Conservation (phyloP, 2,797 vertebrate species). For the Vultur gryphus region DNA sequence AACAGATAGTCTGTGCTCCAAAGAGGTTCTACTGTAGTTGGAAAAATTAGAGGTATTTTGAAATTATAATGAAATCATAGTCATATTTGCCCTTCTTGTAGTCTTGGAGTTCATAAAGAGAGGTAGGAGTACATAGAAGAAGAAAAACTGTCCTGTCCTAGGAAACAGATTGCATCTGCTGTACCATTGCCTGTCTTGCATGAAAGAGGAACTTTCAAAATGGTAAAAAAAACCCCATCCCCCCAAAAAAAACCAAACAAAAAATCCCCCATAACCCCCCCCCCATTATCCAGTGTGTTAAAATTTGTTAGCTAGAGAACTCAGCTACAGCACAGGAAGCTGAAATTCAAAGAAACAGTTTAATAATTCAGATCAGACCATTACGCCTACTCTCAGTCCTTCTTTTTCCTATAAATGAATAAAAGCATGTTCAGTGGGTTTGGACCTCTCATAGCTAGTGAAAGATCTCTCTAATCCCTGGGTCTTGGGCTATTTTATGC, state of each 20-base stretch:
- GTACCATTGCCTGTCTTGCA: not conserved
- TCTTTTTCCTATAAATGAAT: not conserved
- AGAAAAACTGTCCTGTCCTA: not conserved
- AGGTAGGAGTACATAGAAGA: not conserved
- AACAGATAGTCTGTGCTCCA: not conserved
- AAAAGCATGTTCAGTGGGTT: not conserved
- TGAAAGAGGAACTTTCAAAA: not conserved
- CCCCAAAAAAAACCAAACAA: not conserved
- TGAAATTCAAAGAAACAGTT: not conserved
- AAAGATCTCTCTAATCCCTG: not conserved
- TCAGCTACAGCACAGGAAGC: not conserved
- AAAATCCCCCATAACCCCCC: not conserved
- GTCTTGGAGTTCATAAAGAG: not conserved
- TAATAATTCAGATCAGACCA: not conserved
- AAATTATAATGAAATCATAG: not conserved
- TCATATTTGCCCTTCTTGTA: not conserved
- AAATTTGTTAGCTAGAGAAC: not conserved
- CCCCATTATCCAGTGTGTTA: accelerated
- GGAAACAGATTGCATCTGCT: not conserved
- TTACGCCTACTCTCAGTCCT: not conserved
- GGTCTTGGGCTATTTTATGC: not conserved
- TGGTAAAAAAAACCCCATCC: accelerated
- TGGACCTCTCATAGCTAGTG: not conserved
- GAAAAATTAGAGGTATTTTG: not conserved
- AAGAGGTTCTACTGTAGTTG: not conserved